Evolutionary conservation across 2,888 invertebrate species (phyloP).

Genomic region (Tanaodytes sp.): DNA sequence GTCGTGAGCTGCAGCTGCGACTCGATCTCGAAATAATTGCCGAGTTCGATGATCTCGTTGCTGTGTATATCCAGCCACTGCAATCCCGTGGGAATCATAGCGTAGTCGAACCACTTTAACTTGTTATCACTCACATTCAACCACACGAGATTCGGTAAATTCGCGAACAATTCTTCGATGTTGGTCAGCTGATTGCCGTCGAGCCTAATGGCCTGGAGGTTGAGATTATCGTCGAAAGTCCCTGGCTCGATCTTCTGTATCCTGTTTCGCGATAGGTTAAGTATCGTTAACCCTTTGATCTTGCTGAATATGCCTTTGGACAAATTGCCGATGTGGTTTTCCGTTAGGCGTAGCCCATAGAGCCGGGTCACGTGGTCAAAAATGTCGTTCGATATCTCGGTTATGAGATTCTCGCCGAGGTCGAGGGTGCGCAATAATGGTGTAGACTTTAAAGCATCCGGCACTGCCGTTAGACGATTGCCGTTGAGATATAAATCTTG

Average conservation of each 20-base stretch:
- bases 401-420: conserved; percentile 88
- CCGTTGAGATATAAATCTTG: conserved; percentile 88
- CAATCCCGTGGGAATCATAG: conserved; percentile 86
- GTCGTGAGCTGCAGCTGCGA: conserved; percentile 84
- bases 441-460: conserved; percentile 82
- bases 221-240: conserved; percentile 83
- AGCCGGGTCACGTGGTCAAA: conserved; percentile 86
- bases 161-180: conserved; percentile 85
- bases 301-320: conserved; percentile 86
- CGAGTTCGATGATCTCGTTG: conserved; percentile 86
- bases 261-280: conserved; percentile 88
- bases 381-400: conserved; percentile 84
- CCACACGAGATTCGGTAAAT: conserved; percentile 87
- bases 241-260: conserved; percentile 85
- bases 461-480: conserved; percentile 84
- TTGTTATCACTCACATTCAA: conserved; percentile 90
- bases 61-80: conserved; percentile 90
- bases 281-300: conserved; percentile 84
- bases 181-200: conserved; percentile 87
- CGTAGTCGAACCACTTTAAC: conserved; percentile 88
- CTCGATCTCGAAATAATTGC: conserved; percentile 89
- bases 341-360: conserved; percentile 86
- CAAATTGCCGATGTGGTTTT: conserved; percentile 87
- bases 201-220: conserved; percentile 85
- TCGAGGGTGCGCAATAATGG: conserved; percentile 86